phyloP scores from a whole-genome alignment of 2,113 vertebrate genomes.

The Prinia subflava region DNA sequence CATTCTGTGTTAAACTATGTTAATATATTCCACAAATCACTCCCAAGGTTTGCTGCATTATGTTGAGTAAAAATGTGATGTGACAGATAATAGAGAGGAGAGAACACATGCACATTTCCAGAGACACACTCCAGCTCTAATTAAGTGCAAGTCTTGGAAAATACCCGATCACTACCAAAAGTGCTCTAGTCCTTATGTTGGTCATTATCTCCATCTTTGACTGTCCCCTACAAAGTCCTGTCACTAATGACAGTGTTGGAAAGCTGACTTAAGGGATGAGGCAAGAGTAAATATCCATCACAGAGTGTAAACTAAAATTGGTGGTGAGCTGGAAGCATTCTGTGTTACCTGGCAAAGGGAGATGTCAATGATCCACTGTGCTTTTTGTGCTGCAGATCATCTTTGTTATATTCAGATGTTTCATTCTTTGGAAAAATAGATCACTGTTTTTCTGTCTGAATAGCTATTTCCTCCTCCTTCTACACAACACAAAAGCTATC shows the following conservation, averaged over 20 bases:
- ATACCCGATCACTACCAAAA: background rate
- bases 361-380: background rate
- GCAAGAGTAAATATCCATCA: background rate
- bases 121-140: background rate
- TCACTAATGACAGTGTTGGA: background rate
- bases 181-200: no score
- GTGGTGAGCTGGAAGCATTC: fast-evolving
- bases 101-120: background rate
- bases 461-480: constrained; percentile 14
- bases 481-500: background rate
- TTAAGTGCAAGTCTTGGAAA: background rate
- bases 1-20: background rate
- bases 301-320: background rate
- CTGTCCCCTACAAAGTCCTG: background rate
- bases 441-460: constrained; percentile 11
- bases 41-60: constrained; percentile 10
- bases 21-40: constrained; percentile 49
- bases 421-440: background rate
- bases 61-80: constrained; percentile 26
- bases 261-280: background rate
- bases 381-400: background rate
- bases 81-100: constrained; percentile 24
- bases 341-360: background rate
- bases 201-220: background rate
- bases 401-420: background rate